Evolutionary conservation across 2,113 vertebrate genomes (phyloP), one percentile per base, ranked within the genome.

Genomic region (Mohoua ochrocephala): DNA sequence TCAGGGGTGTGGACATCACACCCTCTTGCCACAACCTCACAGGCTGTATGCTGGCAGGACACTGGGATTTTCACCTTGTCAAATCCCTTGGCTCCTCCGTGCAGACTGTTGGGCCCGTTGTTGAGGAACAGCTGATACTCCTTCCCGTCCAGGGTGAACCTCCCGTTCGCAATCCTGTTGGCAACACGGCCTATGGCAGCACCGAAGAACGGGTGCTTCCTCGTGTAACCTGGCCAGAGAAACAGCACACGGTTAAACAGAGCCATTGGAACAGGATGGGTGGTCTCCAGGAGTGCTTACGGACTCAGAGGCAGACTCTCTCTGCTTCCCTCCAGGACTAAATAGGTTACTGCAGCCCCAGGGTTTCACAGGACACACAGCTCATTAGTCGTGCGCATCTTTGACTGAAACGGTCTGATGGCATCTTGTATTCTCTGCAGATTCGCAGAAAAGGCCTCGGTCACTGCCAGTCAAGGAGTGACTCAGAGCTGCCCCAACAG

Each of bases 21-120:
- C 8, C 15, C 35, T 26, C 44, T 22, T 68, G 28, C 41, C 50
- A 68, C 22, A 30, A 17, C 28, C 8, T 22, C 31, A 26, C 10
- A 27, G 60, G 19, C 28, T 78, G 47, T 4, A 12, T 14, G 19
- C 42, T 4, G 4, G 21, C 37, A 73, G 35, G 31, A n/a, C 31
- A 39, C 3, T 0, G 3, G 22, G 27, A n/a, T 44, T 39, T 85
- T 97, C 92, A 99, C 99, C 99, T 99, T 99, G 91, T 99, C 98
- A 97, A 99, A 99, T 13, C 99, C 99, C 61, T 41, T 97, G 87
- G 98, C 77, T 44, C 99, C 99, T 77, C 99, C 99, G 0, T 99
- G 99, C 33, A 99, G 95, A 33, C 99, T 98, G 96, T 99, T 99
- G 45, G 99, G 99, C 18, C 98, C 98, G 0, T 98, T 98, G 94